These are phyloP conservation scores for Ictalurus punctatus DNA, from an alignment of 2,113 vertebrate species.

Conservation along the genomic window DNA sequence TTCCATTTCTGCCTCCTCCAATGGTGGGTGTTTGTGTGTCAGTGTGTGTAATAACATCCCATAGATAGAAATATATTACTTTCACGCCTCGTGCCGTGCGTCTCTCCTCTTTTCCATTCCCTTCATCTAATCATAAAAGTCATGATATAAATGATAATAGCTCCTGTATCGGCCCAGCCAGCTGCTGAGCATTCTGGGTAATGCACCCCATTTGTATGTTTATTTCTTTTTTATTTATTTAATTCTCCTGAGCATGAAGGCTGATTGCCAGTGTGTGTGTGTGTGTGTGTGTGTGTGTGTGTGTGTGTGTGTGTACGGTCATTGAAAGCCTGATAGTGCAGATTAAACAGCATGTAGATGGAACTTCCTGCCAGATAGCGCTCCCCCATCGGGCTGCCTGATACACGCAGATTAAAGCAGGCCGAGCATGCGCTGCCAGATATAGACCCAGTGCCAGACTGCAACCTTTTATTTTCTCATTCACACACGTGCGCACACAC, in stretches of 20 bases:
- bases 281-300: conserved; percentile 32
- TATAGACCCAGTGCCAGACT: not conserved
- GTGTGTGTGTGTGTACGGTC: conserved; percentile 15
- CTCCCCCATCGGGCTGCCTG: conserved; percentile 9
- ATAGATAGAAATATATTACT: not conserved
- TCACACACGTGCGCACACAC: not conserved
- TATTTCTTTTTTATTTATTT: conserved; percentile 35
- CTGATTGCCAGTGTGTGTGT: not conserved
- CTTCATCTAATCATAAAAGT: conserved; percentile 14
- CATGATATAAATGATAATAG: conserved; percentile 43
- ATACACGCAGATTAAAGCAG: conserved; percentile 29
- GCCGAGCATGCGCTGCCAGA: conserved; percentile 4
- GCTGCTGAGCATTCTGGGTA: conserved; percentile 34
- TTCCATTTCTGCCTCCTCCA: not conserved
- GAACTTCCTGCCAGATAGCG: conserved; percentile 39
- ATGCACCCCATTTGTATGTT: conserved; percentile 39
- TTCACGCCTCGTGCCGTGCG: not conserved
- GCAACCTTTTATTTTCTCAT: conserved; percentile 10
- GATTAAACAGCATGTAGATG: conserved; percentile 28
- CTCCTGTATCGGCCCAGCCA: conserved; percentile 26
- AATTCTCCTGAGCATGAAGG: not conserved
- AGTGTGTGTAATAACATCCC: conserved; percentile 12
- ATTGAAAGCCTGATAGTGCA: conserved; percentile 1
- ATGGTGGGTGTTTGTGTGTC: conserved; percentile 40
- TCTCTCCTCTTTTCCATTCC: conserved; percentile 11